Conservation (phyloP, 2,888 invertebrate species). For the Agonopterix arenella region DNA sequence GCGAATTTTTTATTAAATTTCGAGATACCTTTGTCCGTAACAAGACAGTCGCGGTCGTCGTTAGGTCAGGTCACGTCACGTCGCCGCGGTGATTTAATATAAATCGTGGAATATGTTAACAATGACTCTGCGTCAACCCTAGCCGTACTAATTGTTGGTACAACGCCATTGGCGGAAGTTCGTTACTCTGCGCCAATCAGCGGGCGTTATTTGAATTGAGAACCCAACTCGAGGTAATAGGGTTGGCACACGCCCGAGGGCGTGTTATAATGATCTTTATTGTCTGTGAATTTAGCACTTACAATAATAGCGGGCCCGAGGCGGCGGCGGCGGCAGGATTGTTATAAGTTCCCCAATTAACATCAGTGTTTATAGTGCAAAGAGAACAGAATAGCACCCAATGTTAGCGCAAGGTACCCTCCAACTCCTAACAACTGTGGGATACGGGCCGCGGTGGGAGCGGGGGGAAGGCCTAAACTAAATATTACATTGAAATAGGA, state of each 20-base stretch:
- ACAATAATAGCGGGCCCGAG: constrained; percentile 24
- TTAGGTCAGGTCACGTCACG: constrained; percentile 27
- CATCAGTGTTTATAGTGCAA: constrained; percentile 24
- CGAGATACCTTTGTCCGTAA: constrained; percentile 25
- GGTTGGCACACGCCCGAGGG: constrained; percentile 40
- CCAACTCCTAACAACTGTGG: too few relatives aligned
- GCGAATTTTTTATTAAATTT: constrained; percentile 24
- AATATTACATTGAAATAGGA: too few relatives aligned
- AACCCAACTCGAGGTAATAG: constrained; percentile 31
- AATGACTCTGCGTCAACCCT: constrained; percentile 38
- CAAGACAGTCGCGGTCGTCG: constrained; percentile 35
- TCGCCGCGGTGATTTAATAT: constrained; percentile 26
- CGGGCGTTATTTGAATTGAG: constrained; percentile 43
- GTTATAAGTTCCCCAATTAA: constrained; percentile 34
- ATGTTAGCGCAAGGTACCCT: background rate
- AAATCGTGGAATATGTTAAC: constrained; percentile 30
- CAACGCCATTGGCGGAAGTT: constrained; percentile 49
- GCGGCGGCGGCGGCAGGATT: constrained; percentile 18
- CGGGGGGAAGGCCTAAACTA: too few relatives aligned
- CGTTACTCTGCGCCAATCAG: constrained; percentile 48
- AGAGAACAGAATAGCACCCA: constrained; percentile 15
- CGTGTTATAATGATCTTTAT: constrained; percentile 54
- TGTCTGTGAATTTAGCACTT: constrained; percentile 46
- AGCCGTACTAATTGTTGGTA: constrained; percentile 41
- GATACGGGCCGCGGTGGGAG: too few relatives aligned